phyloP scores from a whole-genome alignment of 2,113 vertebrate species.

The Triplophysa rosa region DNA sequence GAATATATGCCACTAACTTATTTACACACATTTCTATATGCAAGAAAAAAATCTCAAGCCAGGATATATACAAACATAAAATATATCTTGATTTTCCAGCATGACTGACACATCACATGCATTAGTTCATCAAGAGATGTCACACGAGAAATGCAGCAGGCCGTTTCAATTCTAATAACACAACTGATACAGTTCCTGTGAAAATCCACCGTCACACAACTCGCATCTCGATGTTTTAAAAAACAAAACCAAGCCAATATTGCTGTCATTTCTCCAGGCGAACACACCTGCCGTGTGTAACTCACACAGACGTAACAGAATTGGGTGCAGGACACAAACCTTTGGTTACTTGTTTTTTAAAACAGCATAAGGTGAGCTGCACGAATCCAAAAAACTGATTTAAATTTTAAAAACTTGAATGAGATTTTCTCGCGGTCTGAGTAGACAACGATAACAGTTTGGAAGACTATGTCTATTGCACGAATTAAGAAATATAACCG shows the following conservation, averaged over 20 bases:
- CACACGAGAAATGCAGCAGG: not conserved
- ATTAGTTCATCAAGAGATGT: not conserved
- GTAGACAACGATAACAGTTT: not conserved
- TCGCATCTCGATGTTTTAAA: not conserved
- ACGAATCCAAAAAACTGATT: not conserved
- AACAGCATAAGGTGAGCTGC: not conserved
- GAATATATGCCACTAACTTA: not conserved
- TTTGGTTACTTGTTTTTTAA: slow-evolving; percentile 7
- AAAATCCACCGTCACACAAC: not conserved
- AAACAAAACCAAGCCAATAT: slow-evolving; percentile 5
- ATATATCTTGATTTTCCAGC: slow-evolving; percentile 1
- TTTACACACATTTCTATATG: not conserved
- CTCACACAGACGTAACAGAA: not conserved
- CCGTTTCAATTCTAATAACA: not conserved
- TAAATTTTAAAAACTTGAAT: no score
- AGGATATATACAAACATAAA: slow-evolving; percentile 22
- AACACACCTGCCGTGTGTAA: not conserved
- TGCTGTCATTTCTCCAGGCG: slow-evolving; percentile 14
- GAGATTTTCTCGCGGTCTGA: not conserved
- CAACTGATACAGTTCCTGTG: slow-evolving; percentile 6
- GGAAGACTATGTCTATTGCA: no score
- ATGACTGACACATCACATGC: not conserved
- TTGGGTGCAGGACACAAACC: not conserved
- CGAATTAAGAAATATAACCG: no score
- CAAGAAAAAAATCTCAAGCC: not conserved